Conservation (phyloP, 1,140 invertebrate species). For the Panagrolaimus sp. region DNA sequence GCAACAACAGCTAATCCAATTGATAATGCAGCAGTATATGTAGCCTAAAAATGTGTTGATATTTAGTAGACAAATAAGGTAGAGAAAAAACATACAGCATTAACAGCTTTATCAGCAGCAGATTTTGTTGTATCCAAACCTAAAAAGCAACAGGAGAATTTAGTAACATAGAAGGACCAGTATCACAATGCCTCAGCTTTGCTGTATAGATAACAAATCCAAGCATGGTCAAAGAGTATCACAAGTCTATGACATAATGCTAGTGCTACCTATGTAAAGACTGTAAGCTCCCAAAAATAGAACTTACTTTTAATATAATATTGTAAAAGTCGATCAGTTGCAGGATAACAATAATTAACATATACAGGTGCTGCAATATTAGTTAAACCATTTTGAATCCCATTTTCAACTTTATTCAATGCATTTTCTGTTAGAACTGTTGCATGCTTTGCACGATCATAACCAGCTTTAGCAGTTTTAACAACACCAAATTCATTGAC, state of each 20-base stretch:
- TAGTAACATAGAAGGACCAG: no score
- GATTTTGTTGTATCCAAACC: not conserved
- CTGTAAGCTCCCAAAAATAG: not conserved
- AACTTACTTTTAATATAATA: constrained; percentile 6
- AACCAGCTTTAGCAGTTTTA: constrained; percentile 4
- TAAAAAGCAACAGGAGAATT: no score
- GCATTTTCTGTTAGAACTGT: not conserved
- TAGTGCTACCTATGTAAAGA: no score
- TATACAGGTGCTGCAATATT: not conserved
- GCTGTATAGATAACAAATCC: no score
- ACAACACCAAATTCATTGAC: not conserved
- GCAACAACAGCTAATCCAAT: constrained; percentile 24
- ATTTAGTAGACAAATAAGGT: no score
- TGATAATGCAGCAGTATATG: constrained; percentile 9
- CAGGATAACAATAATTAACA: not conserved
- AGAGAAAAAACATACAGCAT: no score
- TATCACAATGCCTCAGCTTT: no score
- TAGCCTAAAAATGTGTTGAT: no score
- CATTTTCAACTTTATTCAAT: not conserved
- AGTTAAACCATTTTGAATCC: not conserved
- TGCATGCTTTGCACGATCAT: not conserved
- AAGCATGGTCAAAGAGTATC: no score
- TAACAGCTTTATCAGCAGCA: not conserved
- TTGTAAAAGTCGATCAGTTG: not conserved
- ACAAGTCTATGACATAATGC: no score